Evolutionary conservation across 1,140 invertebrate genomes (phyloP), one percentile per base, ranked within the genome.

Genomic region (Arctopsyche grandis): DNA sequence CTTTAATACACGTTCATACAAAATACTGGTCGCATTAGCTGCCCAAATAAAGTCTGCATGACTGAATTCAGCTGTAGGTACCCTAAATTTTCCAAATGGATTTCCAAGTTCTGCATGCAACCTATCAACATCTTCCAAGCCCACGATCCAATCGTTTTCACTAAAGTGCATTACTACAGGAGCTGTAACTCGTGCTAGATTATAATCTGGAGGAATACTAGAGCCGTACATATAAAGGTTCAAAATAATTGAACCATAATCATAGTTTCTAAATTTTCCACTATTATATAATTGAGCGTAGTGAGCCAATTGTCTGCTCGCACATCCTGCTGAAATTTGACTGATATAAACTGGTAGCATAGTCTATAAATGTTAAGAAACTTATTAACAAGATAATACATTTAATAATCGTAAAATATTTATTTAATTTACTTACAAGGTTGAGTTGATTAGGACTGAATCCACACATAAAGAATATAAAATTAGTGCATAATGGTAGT

Each of bases 291-390:
- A 87, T 87, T 96, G 94, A 0, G 89, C 91, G 82, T 92, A 96
- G 84, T 96, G 94, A 9, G 94, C 86, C 5, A 97, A 84, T 83
- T 95, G 95, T 83, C 92, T 91, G 0, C 92, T 91, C 0, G 96
- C 94, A 0, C 94, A 91, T 9, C 96, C 96, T 0, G 95, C 94
- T 1, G 97, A 97, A 5, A 91, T 92, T 84, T 98, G 94, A 14
- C 91, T 91, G 0, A 94, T 85, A 83, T 96, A 94, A 0, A 94
- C 90, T 0, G 94, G 93, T 0, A 96, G 78, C 84, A 93, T 87
- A 19, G 92, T 92, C 92, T 93, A 83, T n/a, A 87, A 56, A 48
- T 14, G 26, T 3, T 10, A 10, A 21, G 21, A 5, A n/a, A 58
- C 1, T 38, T 38, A 38, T 38, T 1, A 38, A 38, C 1, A 38